Evolutionary conservation across 2,888 invertebrate species (phyloP).

Genomic region (Caenorhabditis virilis): DNA sequence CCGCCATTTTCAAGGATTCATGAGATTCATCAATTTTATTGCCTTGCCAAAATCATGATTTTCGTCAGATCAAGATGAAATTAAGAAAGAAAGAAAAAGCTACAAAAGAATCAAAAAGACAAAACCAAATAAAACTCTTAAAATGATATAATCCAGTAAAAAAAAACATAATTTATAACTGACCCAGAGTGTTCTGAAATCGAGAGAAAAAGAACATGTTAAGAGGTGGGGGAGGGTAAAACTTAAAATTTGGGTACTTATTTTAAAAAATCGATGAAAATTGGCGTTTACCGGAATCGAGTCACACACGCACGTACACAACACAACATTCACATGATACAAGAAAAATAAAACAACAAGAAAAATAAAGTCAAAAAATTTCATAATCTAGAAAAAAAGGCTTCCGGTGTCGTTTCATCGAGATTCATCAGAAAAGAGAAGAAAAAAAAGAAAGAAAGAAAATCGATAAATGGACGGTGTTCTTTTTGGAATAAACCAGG

Average conservation of each 20-base stretch:
- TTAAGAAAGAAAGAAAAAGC: neutral
- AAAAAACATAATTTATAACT: slow-evolving; percentile 17
- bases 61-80: too few species aligned
- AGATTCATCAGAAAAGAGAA: neutral
- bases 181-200: slow-evolving; percentile 5
- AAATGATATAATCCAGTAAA: too few species aligned
- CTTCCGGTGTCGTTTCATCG: neutral
- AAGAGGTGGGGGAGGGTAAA: too few species aligned
- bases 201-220: neutral
- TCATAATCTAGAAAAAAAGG: neutral
- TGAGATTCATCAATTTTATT: neutral
- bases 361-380: neutral
- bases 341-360: slow-evolving; percentile 2
- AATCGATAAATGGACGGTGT: neutral
- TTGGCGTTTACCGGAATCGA: too few species aligned
- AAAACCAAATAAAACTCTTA: too few species aligned
- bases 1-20: neutral
- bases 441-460: slow-evolving; percentile 1
- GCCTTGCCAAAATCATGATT: neutral
- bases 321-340: neutral
- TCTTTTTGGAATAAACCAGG: too few species aligned
- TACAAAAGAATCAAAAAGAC: neutral
- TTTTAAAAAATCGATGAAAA: too few species aligned
- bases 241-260: too few species aligned
- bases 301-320: too few species aligned